Evolutionary conservation across 1,140 invertebrate genomes (phyloP), one percentile per base, ranked within the genome.

Genomic region (Ceratoteleas bidentatus): DNA sequence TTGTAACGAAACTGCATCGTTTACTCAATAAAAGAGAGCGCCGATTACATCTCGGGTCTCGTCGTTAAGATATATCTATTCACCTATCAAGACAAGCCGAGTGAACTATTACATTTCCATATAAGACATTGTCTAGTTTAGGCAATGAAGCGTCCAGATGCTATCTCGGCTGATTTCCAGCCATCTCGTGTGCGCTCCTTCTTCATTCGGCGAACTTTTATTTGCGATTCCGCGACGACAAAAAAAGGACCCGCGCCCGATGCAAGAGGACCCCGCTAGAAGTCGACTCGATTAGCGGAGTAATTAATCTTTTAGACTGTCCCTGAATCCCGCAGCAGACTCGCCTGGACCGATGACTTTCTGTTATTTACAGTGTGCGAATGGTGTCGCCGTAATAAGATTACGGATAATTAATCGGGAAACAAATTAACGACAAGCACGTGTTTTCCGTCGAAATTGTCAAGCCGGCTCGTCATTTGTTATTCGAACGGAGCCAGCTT

Each of bases 251-350:
- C 43, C 7, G 4, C 43, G 43, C n/a, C 8, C 43, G 43, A 36
- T 36, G 34, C 8, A 43, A 43, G n/a, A 43, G 6, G 6, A 43
- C 13, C 7, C 36, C 14, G 33, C 33, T 9, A 0, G 36, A 66
- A 62, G 57, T 74, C 43, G 52, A 69, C 34, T 77, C 69, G 69
- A 77, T 77, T 82, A 73, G 45, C 62, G 14, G 16, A 62, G 54
- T 49, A 70, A 82, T 82, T 72, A 82, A 82, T 82, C 80, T 73
- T 82, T 60, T 3, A 64, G 52, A 50, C 54, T 64, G 69, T 77
- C 57, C 52, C 60, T 77, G 68, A 68, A 58, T 58, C 8, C 52
- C 57, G 45, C 49, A 49, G 54, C 53, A 60, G 72, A 50, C 50
- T 64, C 10, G 73, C 58, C 9, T 24, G 38, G 62, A 54, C 52